Evolutionary conservation across 2,888 invertebrate species (phyloP).

Genomic region (Lasioglossum calceatum): DNA sequence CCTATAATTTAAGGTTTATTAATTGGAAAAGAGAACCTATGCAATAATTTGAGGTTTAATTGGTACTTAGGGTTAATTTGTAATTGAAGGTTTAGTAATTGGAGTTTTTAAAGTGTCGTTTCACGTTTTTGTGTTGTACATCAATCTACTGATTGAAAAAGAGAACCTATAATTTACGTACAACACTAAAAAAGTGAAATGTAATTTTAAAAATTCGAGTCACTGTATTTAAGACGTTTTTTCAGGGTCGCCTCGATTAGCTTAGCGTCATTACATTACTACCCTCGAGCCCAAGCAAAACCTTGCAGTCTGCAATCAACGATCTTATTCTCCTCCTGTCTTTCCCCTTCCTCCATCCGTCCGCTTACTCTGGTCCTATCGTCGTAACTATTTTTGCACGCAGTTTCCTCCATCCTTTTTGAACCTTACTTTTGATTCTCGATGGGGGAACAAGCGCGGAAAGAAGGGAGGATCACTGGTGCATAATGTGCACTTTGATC

Average conservation of each 20-base stretch:
- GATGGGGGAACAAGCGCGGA: slow-evolving; percentile 31
- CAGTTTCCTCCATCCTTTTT: slow-evolving; percentile 50
- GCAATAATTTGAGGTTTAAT: too few species aligned
- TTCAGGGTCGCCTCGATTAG: slow-evolving; percentile 21
- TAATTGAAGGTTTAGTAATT: too few species aligned
- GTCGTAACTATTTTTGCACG: slow-evolving; percentile 60
- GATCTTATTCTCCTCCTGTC: slow-evolving; percentile 46
- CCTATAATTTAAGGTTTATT: too few species aligned
- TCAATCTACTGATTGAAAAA: too few species aligned
- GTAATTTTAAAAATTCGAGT: not conserved
- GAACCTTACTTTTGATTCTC: slow-evolving; percentile 54
- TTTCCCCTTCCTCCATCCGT: slow-evolving; percentile 14
- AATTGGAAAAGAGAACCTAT: too few species aligned
- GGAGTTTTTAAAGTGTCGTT: too few species aligned
- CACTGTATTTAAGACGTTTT: not conserved
- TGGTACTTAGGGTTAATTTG: too few species aligned
- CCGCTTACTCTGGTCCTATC: slow-evolving; percentile 49
- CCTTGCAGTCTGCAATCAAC: slow-evolving; percentile 56
- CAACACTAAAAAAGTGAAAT: not conserved
- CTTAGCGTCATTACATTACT: slow-evolving; percentile 43
- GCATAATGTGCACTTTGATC: slow-evolving; percentile 51
- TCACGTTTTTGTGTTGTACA: too few species aligned
- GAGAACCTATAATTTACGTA: too few species aligned
- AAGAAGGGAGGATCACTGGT: slow-evolving; percentile 31
- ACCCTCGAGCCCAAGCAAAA: slow-evolving; percentile 21